phyloP scores from a whole-genome alignment of 2,113 vertebrate genomes.

The Nycticryphes semicollaris region DNA sequence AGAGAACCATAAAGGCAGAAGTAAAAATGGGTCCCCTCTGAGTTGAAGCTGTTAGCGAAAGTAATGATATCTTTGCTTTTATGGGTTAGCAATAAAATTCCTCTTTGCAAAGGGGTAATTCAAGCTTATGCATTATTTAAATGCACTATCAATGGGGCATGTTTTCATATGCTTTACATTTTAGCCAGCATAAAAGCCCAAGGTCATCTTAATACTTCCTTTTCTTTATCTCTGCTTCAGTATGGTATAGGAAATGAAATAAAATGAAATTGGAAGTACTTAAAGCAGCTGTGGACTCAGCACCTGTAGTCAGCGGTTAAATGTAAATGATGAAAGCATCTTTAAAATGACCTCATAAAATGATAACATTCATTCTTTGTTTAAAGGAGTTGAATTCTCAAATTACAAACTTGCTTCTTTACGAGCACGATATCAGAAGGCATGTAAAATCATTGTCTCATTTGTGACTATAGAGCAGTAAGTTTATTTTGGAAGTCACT shows the following conservation, averaged over 20 bases:
- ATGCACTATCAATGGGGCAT: not conserved
- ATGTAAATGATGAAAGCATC: not conserved
- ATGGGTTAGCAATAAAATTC: slow-evolving; percentile 30
- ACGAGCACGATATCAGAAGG: not conserved
- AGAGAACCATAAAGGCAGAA: slow-evolving; percentile 8
- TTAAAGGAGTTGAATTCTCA: slow-evolving; percentile 12
- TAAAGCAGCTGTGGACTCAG: not conserved
- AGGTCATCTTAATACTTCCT: not conserved
- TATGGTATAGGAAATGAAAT: not conserved
- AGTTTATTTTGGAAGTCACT: not conserved
- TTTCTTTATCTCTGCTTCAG: not conserved
- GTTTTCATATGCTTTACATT: slow-evolving; percentile 15
- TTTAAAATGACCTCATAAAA: slow-evolving; percentile 17
- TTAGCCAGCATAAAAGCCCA: not conserved
- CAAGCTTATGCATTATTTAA: not conserved
- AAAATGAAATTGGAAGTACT: not conserved
- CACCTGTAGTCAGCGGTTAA: not conserved
- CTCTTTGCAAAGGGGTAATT: not conserved
- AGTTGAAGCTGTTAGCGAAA: slow-evolving; percentile 35
- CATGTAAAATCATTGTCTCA: not conserved
- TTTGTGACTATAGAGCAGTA: not conserved
- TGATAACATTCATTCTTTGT: not conserved
- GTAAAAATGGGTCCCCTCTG: slow-evolving; percentile 7
- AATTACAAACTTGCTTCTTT: not conserved
- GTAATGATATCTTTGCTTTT: slow-evolving; percentile 35